Conservation (phyloP, 2,888 invertebrate genomes). For the Aspidiotus rigidus region DNA sequence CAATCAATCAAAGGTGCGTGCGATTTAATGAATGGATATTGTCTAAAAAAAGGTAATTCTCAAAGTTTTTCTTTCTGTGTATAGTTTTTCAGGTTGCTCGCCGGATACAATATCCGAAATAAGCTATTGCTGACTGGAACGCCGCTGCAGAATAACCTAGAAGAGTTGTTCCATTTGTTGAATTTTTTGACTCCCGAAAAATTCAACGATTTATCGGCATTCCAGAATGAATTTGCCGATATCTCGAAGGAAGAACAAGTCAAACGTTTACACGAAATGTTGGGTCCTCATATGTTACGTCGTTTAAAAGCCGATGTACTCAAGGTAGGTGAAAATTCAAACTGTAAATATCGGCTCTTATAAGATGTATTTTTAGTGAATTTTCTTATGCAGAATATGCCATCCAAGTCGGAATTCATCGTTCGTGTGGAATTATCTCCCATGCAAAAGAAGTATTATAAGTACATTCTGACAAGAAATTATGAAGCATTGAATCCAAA, state of each 20-base stretch:
- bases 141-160: constrained; percentile 96
- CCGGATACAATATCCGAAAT: constrained; percentile 84
- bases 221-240: constrained; percentile 97
- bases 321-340: constrained; percentile 49
- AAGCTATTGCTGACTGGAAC: constrained; percentile 95
- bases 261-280: constrained; percentile 94
- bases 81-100: constrained; percentile 82
- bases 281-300: constrained; percentile 97
- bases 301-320: constrained; percentile 98
- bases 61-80: constrained; percentile 28
- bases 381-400: constrained; percentile 64
- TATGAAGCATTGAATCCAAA: constrained; percentile 95
- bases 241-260: constrained; percentile 99
- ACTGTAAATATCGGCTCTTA: neutral
- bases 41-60: too few species aligned
- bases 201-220: constrained; percentile 85
- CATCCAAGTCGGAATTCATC: constrained; percentile 98
- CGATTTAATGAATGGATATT: too few species aligned
- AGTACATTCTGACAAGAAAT: constrained; percentile 95
- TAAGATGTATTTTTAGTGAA: neutral
- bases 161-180: constrained; percentile 95
- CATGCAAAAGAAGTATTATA: constrained; percentile 99
- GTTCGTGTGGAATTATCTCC: constrained; percentile 95
- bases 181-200: constrained; percentile 95
- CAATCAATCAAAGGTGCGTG: constrained; percentile 80